Percentiles rank a stretch among this genome's conserved stretches.
These are phyloP conservation scores for Serripes groenlandicus DNA, from an alignment of 2,888 invertebrate species.

Conservation along the genomic window DNA sequence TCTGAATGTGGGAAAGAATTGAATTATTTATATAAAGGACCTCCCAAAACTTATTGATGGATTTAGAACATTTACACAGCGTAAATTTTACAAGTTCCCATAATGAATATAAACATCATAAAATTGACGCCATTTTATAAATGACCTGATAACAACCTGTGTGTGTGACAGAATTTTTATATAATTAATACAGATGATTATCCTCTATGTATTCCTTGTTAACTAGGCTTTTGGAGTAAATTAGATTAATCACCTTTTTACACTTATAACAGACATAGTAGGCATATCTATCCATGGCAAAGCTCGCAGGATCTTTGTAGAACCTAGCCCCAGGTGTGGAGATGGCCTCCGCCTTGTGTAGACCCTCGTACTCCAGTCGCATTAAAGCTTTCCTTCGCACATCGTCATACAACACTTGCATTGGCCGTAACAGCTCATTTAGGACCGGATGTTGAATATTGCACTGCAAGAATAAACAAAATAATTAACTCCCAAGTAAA, in stretches of 20 bases:
- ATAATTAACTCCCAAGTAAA: background rate
- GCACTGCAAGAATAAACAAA: constrained; percentile 67
- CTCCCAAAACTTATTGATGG: too few relatives aligned
- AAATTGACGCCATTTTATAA: too few relatives aligned
- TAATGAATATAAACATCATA: too few relatives aligned
- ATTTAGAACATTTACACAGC: too few relatives aligned
- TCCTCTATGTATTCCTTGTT: too few relatives aligned
- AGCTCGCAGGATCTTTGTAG: constrained; percentile 93
- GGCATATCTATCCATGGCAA: constrained; percentile 99
- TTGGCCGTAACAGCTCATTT: constrained; percentile 92
- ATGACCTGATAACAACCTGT: too few relatives aligned
- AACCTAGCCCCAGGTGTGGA: constrained; percentile 90
- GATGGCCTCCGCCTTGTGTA: constrained; percentile 91
- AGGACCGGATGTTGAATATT: constrained; percentile 94
- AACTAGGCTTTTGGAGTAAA: too few relatives aligned
- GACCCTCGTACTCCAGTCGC: constrained; percentile 98
- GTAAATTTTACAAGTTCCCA: too few relatives aligned
- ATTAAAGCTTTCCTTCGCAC: constrained; percentile 97
- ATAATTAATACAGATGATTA: too few relatives aligned
- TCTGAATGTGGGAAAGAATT: too few relatives aligned
- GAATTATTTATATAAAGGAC: too few relatives aligned
- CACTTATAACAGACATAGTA: constrained; percentile 99
- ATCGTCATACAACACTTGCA: constrained; percentile 94
- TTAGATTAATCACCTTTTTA: constrained; percentile 87
- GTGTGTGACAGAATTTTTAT: too few relatives aligned